Base-by-base conservation (phyloP, 1,140 invertebrate genomes). In the Galendromus occidentalis region DNA sequence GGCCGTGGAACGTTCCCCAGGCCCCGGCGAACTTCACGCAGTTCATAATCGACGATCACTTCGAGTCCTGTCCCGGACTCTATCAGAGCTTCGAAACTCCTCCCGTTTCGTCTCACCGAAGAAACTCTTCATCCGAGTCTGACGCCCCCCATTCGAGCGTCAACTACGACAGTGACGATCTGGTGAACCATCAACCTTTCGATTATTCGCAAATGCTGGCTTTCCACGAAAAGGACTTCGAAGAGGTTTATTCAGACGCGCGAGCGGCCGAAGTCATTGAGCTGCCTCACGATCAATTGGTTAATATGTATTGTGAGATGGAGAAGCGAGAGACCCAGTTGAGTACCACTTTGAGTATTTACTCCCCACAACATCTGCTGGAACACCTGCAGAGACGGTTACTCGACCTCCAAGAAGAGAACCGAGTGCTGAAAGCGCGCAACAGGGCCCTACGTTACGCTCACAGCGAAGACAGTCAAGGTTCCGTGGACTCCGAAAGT, bases 141-240 rank as follows among this genome's bases (percentile, higher is more conserved):
- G 51, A 59, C 12, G 51, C 51, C n/a, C 51, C 51, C 2, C 51
- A 59, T 22, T 59, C 51, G 17, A 59, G 51, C 22, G 51, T 59
- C 20, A 59, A 59, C 51, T 59, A 59, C 22, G 51, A 59, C 9
- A 59, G 51, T 59, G 51, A 59, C 25, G 25, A 25, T 25, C 17
- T 25, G 17, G 51, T 59, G 14, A 33, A 59, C 2, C 33, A 39
- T 39, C 18, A 18, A 4, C 51, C 51, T 14, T 33, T 59, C 33
- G 51, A 59, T 33, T 59, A 59, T 33, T 59, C 51, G 2, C 25
- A 59, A 17, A 59, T 59, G 51, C 12, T 59, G 51, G 51, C 51
- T 12, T 59, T 59, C 20, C 33, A 59, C 33, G 51, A 59, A 25
- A 59, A 59, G 51, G 51, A 59, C 51, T 59, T 59, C 51, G 51